Base-by-base conservation (phyloP, 2,888 invertebrate species). In the Cacoxenus indagator region DNA sequence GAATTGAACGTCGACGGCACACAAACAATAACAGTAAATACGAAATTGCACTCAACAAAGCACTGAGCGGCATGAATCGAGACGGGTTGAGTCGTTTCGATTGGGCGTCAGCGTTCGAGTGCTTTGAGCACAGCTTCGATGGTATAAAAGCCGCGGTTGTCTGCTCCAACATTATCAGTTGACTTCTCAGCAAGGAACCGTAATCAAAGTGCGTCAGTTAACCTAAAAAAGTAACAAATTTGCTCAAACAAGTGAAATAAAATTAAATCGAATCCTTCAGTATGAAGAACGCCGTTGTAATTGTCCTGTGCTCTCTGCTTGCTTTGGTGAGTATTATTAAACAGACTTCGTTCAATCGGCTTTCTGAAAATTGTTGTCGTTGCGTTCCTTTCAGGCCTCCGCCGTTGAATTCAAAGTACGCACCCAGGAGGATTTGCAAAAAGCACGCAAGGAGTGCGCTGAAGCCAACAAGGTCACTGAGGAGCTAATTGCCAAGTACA, bases 401-500 rank as follows among this genome's bases (percentile, higher is more conserved):
- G 87, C 87, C 54, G 75, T 76, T 27, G 87, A 88, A 27, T 88
- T 82, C 78, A 86, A 85, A 73, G 68, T 88, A 19, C 87, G 86
- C 70, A 87, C 83, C 45, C 83, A 84, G 57, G 87, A 88, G 69
- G 87, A 88, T 76, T 78, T 88, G 61, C 78, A 83, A 67, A 84
- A 80, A 67, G 83, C 81, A 26, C 85, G 88, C 70, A 85, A 85
- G 75, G 87, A 87, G 73, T 88, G 88, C 70, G 84, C 83, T 43
- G 83, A 81, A 65, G 73, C 83, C 43, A 83, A 84, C 70, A 86
- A 85, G 70, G 84, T 88, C 46, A 78, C 88, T 5, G 82, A 84
- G 37, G 87, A 78, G 2, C 74, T 85, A 67, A 80, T 87, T 64
- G 86, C 86, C 68, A 87, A 88, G 73, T 88, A 85, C 79, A 88